A percentile compares a stretch with the other conserved stretches of the same genome.
These are phyloP conservation scores for Hydrozoanthus tunicans DNA, from an alignment of 64 coral and sea anemone genomes.

Conservation along the genomic window DNA sequence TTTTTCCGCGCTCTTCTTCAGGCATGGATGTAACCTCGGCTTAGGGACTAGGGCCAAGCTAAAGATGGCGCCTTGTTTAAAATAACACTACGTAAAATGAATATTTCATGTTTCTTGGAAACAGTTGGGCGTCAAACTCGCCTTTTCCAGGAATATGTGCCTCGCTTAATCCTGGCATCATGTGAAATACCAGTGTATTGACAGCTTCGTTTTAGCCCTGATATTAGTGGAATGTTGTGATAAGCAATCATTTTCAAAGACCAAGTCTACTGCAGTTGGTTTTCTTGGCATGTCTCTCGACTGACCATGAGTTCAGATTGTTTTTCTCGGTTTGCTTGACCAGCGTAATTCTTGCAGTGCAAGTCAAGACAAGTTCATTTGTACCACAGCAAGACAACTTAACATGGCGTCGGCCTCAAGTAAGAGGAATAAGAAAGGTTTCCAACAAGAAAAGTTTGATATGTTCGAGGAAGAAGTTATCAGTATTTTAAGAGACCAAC, in stretches of 20 bases:
- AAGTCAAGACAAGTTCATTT: not conserved
- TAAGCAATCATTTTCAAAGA: no score
- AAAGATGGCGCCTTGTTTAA: conserved; percentile 25
- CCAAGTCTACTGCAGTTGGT: no score
- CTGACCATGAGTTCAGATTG: not conserved
- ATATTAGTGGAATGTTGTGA: no score
- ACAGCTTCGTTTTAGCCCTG: not conserved
- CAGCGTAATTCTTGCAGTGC: not conserved
- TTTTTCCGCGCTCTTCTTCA: not conserved
- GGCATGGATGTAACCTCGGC: not conserved
- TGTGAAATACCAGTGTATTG: not conserved
- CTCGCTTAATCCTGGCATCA: no score
- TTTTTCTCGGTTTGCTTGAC: not conserved
- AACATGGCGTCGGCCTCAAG: conserved; percentile 20
- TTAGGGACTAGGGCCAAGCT: not conserved
- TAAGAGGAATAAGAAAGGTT: not conserved
- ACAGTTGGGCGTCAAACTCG: not conserved
- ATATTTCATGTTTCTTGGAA: conserved; percentile 56
- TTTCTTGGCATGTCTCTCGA: no score
- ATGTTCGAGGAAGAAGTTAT: conserved; percentile 9
- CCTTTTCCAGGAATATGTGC: not conserved
- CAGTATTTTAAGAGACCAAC: conserved; percentile 9
- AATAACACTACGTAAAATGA: not conserved
- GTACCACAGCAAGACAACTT: not conserved
- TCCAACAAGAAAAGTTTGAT: not conserved